These are phyloP conservation scores for Xiphydria camelus DNA, from an alignment of 2,888 invertebrate species.

Conservation along the genomic window DNA sequence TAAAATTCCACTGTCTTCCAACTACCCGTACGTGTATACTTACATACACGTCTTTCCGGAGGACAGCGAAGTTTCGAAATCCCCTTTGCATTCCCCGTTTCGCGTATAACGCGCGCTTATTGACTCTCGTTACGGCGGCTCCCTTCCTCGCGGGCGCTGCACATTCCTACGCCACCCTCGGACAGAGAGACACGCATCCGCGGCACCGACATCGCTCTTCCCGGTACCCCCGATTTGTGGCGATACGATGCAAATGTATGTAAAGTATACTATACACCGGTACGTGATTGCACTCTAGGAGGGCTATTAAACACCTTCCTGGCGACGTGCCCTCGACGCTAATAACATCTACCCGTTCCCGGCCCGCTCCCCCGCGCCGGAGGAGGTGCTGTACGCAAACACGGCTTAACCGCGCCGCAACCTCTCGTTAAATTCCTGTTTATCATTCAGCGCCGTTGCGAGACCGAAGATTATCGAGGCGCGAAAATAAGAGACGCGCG, in stretches of 20 bases:
- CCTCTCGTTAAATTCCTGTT: conserved; percentile 49
- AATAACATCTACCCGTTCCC: conserved; percentile 32
- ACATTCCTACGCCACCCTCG: too few relatives aligned
- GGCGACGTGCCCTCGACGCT: conserved; percentile 42
- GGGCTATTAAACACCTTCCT: conserved; percentile 54
- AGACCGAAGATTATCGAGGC: conserved; percentile 25
- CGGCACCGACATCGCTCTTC: conserved; percentile 29
- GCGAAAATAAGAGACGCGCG: conserved; percentile 33
- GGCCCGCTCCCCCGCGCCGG: background rate
- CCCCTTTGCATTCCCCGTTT: too few relatives aligned
- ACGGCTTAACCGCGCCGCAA: conserved; percentile 38
- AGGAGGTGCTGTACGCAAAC: conserved; percentile 30
- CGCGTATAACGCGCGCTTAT: too few relatives aligned
- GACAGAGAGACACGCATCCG: conserved; percentile 13
- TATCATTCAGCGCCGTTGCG: conserved; percentile 30
- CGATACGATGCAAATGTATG: conserved; percentile 52
- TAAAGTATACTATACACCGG: conserved; percentile 40
- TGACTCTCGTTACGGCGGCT: too few relatives aligned
- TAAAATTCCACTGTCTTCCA: too few relatives aligned
- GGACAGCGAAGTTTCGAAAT: too few relatives aligned
- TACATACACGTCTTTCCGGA: too few relatives aligned
- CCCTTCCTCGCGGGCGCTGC: too few relatives aligned
- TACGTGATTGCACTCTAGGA: conserved; percentile 49
- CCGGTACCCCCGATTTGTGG: conserved; percentile 37
- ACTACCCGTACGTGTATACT: too few relatives aligned